Percentiles rank a stretch among this genome's conserved stretches.
Evolutionary conservation across 2,113 vertebrate genomes (phyloP).

Genomic region (Xyrauchen texanus): DNA sequence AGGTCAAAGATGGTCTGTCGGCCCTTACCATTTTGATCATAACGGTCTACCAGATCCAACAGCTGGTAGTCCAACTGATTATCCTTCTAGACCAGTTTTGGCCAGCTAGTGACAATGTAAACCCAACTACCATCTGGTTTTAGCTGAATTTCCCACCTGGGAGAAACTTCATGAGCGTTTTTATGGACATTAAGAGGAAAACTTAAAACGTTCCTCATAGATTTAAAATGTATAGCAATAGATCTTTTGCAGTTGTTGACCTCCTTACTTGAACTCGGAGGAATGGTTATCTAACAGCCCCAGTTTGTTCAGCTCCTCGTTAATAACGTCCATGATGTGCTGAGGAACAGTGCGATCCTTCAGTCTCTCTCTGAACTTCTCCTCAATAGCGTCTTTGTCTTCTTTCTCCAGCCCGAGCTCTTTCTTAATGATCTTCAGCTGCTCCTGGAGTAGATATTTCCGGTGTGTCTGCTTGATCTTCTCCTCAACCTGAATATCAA

Average conservation of each 20-base stretch:
- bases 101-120: no score
- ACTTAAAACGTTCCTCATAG: no score
- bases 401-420: constrained; percentile 96
- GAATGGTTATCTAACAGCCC: constrained; percentile 94
- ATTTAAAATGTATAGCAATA: not conserved
- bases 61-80: no score
- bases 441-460: constrained; percentile 95
- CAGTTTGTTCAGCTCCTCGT: constrained; percentile 92
- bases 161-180: not conserved
- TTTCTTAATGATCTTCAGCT: constrained; percentile 98
- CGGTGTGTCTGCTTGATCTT: constrained; percentile 98
- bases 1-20: no score
- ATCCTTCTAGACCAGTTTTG: no score
- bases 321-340: constrained; percentile 93
- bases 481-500: constrained; percentile 86
- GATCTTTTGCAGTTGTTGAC: not conserved
- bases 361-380: constrained; percentile 92
- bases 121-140: not conserved
- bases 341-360: constrained; percentile 86
- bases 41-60: no score
- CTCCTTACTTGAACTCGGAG: constrained; percentile 92
- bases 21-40: no score
- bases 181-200: not conserved
- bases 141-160: not conserved
- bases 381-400: constrained; percentile 97